These are phyloP conservation scores for Otus sunia DNA, from an alignment of 2,113 vertebrate species.

Conservation along the genomic window DNA sequence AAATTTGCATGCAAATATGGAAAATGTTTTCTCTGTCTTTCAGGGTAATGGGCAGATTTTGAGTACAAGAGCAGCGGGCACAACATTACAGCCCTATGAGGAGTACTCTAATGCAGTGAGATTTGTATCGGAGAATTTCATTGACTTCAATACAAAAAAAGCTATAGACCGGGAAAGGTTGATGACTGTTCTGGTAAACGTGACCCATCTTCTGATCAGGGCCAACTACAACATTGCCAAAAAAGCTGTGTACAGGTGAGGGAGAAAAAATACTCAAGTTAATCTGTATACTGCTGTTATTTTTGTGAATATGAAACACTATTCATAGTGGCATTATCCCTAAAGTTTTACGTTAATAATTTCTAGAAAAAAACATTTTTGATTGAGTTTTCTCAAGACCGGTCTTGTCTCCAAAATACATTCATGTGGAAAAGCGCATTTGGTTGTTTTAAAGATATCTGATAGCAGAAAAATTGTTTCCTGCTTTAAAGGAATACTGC, in stretches of 20 bases:
- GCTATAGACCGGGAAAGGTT: constrained; percentile 80
- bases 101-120: constrained; percentile 73
- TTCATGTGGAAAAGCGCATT: background rate
- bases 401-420: background rate
- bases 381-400: background rate
- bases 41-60: constrained; percentile 84
- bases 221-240: constrained; percentile 80
- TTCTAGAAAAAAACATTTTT: background rate
- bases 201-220: constrained; percentile 82
- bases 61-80: constrained; percentile 70
- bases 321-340: background rate
- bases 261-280: background rate
- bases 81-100: constrained; percentile 79
- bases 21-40: background rate
- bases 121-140: constrained; percentile 76
- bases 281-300: background rate
- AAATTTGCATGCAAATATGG: background rate
- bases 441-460: background rate
- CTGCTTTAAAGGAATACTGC: background rate
- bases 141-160: constrained; percentile 71
- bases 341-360: background rate
- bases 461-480: background rate
- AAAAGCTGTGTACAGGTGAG: constrained; percentile 79
- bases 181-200: constrained; percentile 82
- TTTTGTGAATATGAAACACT: background rate